Evolutionary conservation across 2,888 invertebrate genomes (phyloP), one percentile per base, ranked within the genome.

Genomic region (Sylvicola cinctus): DNA sequence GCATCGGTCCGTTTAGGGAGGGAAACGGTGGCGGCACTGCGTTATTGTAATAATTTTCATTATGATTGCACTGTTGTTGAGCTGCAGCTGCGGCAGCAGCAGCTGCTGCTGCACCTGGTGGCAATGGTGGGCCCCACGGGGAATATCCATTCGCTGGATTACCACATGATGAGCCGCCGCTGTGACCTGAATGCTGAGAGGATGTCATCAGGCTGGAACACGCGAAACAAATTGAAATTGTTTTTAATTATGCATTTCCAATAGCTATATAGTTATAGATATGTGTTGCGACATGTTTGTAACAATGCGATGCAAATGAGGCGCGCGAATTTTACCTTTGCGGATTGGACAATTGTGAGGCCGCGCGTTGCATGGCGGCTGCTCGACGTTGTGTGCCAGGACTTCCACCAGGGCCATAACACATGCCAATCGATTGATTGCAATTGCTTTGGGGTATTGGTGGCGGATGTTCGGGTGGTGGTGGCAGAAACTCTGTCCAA

Each of bases 401-500:
- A 20, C 57, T 57, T 20, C 20, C 20, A 8, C 20, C 20, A 20
- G 20, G 20, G 8, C 20, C 20, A 8, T 20, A 20, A 8, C 20
- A 20, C 20, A 20, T 20, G 8, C 20, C 20, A 8, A 20, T 20
- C 8, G 20, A 20, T 20, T 20, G 20, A 20, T 8, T 20, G 20
- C 36, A 30, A 31, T 30, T 36, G 5, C 36, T 34, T 37, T 44
- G 42, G 10, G 58, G 63, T 37, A 63, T 56, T 33, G 68, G 68
- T 14, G 68, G 68, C 17, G 68, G 67, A 49, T 68, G 66, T 44
- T 66, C 65, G 16, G 68, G 68, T 36, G 68, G 68, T 33, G 68
- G 68, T 20, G 68, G 67, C 42, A 68, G 58, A 36, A 68, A 63
- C 48, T 68, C 68, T 29, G 62, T 60, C 65, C 66, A 67, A 48